Evolutionary conservation across 1,140 invertebrate genomes (phyloP).

Genomic region (Belonocnema kinseyi): DNA sequence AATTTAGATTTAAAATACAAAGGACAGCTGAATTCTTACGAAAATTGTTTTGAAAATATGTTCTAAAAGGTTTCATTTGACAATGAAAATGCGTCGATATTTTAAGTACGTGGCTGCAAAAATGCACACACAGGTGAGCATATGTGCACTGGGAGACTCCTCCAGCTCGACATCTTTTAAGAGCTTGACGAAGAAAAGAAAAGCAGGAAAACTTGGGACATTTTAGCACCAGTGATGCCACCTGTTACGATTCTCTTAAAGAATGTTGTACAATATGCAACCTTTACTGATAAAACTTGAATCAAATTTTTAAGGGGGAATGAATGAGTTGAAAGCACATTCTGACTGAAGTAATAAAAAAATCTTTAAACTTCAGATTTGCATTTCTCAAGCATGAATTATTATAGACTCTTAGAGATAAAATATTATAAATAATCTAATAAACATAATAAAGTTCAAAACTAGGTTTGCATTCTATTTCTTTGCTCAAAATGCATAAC

Average conservation of each 20-base stretch:
- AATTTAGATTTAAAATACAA: too few relatives aligned
- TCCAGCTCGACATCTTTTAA: conserved; percentile 21
- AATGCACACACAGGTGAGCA: background rate
- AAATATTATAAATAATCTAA: too few relatives aligned
- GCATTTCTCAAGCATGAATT: too few relatives aligned
- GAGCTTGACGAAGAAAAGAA: conserved; percentile 28
- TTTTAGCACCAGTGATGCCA: background rate
- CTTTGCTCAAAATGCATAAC: too few relatives aligned
- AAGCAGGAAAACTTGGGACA: conserved; percentile 13
- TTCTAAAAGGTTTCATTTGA: conserved; percentile 19
- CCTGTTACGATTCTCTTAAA: conserved; percentile 15
- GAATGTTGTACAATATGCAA: background rate
- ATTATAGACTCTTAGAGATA: too few relatives aligned
- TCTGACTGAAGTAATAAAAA: too few relatives aligned
- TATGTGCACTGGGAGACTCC: background rate
- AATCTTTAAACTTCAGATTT: too few relatives aligned
- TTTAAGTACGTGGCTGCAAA: conserved; percentile 4
- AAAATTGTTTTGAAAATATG: background rate
- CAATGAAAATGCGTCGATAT: conserved; percentile 26
- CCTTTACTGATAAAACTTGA: background rate
- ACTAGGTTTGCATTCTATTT: too few relatives aligned
- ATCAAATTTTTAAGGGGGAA: too few relatives aligned
- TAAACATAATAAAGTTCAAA: too few relatives aligned
- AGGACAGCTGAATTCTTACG: background rate
- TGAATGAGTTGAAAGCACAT: too few relatives aligned